A percentile compares a stretch with the other conserved stretches of the same genome.
phyloP scores from a whole-genome alignment of 2,888 invertebrate genomes.

The Allygus modestus region DNA sequence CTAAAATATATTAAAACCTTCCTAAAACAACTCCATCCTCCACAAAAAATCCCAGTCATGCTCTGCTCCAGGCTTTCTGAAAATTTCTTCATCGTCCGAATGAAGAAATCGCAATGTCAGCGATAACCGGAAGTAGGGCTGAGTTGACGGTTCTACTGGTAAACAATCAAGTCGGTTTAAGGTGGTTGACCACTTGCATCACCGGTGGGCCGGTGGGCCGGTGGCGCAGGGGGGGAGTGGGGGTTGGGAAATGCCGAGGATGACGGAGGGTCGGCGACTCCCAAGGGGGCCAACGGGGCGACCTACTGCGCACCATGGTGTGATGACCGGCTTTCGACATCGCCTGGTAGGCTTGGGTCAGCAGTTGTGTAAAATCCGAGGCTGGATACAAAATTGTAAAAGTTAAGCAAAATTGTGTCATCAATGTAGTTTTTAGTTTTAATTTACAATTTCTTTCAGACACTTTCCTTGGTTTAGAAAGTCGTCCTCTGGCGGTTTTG shows the following conservation, averaged over 20 bases:
- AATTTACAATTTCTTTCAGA: too few species aligned
- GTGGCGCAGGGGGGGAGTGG: too few species aligned
- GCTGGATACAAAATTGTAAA: not conserved
- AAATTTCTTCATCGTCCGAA: not conserved
- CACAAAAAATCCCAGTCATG: too few species aligned
- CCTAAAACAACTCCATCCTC: too few species aligned
- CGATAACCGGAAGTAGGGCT: not conserved
- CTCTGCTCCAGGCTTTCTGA: too few species aligned
- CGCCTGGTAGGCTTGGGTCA: not conserved
- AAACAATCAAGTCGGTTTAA: slow-evolving; percentile 16
- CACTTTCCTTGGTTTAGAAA: too few species aligned
- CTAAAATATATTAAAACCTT: too few species aligned
- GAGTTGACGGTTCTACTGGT: not conserved
- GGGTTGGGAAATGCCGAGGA: slow-evolving; percentile 3
- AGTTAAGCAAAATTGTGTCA: not conserved
- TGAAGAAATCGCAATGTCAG: not conserved
- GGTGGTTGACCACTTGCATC: slow-evolving; percentile 30
- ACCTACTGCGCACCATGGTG: not conserved
- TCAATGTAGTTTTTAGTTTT: not conserved
- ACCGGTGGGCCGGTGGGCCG: too few species aligned
- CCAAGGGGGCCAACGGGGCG: slow-evolving; percentile 24
- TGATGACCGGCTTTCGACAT: too few species aligned
- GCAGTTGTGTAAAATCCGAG: not conserved
- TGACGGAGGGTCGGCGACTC: slow-evolving; percentile 2
- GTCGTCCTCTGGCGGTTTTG: too few species aligned